Evolutionary conservation across 2,113 vertebrate species (phyloP).

Genomic region (Smithornis capensis): DNA sequence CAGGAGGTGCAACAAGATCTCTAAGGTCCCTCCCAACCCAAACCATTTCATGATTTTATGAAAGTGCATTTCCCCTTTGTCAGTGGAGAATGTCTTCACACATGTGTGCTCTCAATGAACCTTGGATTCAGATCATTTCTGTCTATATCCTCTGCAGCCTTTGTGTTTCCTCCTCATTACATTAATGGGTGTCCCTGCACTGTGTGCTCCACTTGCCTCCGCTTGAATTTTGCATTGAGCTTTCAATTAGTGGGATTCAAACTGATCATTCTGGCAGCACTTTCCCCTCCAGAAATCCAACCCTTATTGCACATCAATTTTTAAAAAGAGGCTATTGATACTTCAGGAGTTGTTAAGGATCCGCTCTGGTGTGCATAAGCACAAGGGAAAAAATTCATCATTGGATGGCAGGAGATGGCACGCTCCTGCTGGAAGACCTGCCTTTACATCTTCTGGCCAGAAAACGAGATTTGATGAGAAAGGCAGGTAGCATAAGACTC

Average conservation of each 20-base stretch:
- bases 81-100: background rate
- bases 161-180: background rate
- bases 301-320: conserved; percentile 9
- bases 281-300: conserved; percentile 47
- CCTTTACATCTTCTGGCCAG: background rate
- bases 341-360: background rate
- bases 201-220: background rate
- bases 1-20: background rate
- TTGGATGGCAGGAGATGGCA: background rate
- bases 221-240: conserved; percentile 9
- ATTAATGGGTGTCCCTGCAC: background rate
- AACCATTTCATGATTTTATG: background rate
- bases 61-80: background rate
- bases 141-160: background rate
- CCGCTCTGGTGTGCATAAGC: background rate
- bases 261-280: conserved; percentile 36
- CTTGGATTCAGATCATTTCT: background rate
- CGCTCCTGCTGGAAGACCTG: background rate
- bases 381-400: background rate
- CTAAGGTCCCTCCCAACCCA: background rate
- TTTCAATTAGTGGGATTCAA: conserved; percentile 48
- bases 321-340: conserved; percentile 45
- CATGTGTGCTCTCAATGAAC: background rate
- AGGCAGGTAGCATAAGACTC: background rate
- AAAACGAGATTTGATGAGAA: background rate